Evolutionary conservation across 1,140 invertebrate species (phyloP), one percentile per base, ranked within the genome.

Genomic region (Ceratitis capitata): DNA sequence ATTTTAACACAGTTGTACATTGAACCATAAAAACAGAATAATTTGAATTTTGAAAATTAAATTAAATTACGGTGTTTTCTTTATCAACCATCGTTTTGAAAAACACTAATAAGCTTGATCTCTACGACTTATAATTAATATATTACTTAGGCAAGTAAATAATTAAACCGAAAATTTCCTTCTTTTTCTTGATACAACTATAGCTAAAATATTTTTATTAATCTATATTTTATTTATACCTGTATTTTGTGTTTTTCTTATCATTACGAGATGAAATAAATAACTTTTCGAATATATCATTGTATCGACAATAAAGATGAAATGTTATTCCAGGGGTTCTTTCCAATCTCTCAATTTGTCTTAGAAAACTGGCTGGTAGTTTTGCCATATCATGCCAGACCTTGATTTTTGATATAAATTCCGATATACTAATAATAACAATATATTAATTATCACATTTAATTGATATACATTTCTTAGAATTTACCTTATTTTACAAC

Each of bases 361-460:
- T 94, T 85, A 95, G 93, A 89, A 99, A 98, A 61, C 97, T 96
- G 87, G 95, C 94, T 0, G 97, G 94, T 91, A 98, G 94, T 87
- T 96, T 96, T 0, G 97, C 95, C 98, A 99, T 99, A 88, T 98
- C 97, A 64, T 96, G 95, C 98, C 98, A 99, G 89, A 96, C 96
- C 91, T 97, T 97, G 88, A 98, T 98, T 93, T 99, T 99, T 69
- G 95, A 95, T 91, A 99, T 99, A 93, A 99, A 99, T 87, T 99
- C 96, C 85, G 97, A 96, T 56, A 99, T 93, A 88, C 97, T 98
- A 92, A 86, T 94, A 56, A 84, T 14, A 12, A 53, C 26, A 6
- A 35, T 39, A 51, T 51, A 45, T 14, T 53, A 78, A 39, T 16
- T 49, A 56, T 16, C 26, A 26, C 9, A 19, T 64, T 51, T 6